Conservation (phyloP, 2,113 vertebrate species). For the Furnarius figulus region DNA sequence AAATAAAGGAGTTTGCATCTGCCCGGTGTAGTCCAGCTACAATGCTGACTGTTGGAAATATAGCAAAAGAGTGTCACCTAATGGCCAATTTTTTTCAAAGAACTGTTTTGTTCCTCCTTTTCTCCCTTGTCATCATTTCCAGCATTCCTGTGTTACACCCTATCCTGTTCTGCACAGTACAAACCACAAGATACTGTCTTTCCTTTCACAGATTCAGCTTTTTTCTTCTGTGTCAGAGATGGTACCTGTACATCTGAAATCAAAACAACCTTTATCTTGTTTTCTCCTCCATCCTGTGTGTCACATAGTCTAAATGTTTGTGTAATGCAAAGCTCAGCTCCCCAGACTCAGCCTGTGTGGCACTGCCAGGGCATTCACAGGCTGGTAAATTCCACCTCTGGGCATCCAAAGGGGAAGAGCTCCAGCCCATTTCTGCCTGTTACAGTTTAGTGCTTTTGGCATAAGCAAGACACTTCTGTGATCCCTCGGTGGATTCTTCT, state of each 20-base stretch:
- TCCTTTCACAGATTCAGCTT: not conserved
- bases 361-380: not conserved
- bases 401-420: not conserved
- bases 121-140: not conserved
- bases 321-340: not conserved
- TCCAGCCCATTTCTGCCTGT: not conserved
- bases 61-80: conserved; percentile 57
- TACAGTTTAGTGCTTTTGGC: not conserved
- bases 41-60: not conserved
- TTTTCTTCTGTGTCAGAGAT: not conserved
- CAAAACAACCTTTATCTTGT: not conserved
- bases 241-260: not conserved
- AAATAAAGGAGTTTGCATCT: not conserved
- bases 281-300: not conserved
- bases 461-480: not conserved
- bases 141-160: fast-evolving
- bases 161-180: fast-evolving
- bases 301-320: too few species aligned
- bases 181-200: not conserved
- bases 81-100: not conserved
- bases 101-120: not conserved
- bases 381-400: not conserved
- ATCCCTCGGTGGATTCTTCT: not conserved
- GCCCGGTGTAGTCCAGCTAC: not conserved
- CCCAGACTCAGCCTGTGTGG: not conserved